Evolutionary conservation across 92 coral and sea anemone genomes (phyloP).

Genomic region (Porites rus): DNA sequence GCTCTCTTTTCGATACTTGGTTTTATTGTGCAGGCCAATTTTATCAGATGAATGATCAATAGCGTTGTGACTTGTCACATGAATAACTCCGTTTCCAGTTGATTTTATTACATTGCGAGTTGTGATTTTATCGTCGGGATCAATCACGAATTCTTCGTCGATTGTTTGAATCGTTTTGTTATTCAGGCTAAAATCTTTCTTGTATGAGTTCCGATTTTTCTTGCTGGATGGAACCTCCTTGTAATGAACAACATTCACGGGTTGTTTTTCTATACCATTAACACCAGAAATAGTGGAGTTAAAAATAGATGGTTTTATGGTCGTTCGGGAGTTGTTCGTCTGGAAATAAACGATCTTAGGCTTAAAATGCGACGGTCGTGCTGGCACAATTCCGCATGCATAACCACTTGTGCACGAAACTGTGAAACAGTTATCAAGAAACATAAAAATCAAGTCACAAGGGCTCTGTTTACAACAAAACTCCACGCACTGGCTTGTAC

Average conservation of each 20-base stretch:
- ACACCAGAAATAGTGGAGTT: slow-evolving; percentile 34
- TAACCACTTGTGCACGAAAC: slow-evolving; percentile 81
- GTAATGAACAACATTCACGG: slow-evolving; percentile 72
- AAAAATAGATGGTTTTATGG: slow-evolving; percentile 47
- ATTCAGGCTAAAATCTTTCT: slow-evolving; percentile 6
- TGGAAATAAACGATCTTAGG: slow-evolving; percentile 85
- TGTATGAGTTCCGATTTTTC: neutral
- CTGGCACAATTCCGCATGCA: slow-evolving; percentile 90
- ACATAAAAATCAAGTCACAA: slow-evolving; percentile 92
- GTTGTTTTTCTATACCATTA: slow-evolving; percentile 33
- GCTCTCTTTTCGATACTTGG: neutral
- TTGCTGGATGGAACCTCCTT: slow-evolving; percentile 49
- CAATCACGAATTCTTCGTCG: slow-evolving; percentile 25
- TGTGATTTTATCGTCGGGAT: slow-evolving; percentile 14
- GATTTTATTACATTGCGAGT: neutral
- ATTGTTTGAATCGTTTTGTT: slow-evolving; percentile 35
- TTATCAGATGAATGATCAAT: neutral
- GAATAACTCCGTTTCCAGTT: neutral
- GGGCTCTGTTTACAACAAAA: slow-evolving; percentile 78
- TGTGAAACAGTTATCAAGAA: slow-evolving; percentile 88
- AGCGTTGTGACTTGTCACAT: neutral
- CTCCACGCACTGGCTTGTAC: slow-evolving; percentile 77
- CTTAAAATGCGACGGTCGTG: slow-evolving; percentile 75
- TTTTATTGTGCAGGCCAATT: neutral
- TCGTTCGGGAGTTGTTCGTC: slow-evolving; percentile 66